phyloP scores from a whole-genome alignment of 1,140 invertebrate genomes.

The Chlorops oryzae region DNA sequence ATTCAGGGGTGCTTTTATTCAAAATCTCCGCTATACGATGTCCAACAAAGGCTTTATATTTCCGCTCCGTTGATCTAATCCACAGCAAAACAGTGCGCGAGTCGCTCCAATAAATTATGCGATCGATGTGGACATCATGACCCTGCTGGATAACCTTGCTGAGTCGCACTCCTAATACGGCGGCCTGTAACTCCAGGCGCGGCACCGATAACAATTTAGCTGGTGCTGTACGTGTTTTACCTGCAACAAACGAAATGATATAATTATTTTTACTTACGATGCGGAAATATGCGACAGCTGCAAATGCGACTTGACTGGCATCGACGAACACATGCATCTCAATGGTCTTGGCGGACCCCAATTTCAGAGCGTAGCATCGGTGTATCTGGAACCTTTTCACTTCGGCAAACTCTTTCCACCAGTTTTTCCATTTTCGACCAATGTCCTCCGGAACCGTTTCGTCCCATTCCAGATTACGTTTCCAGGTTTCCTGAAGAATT shows the following conservation, averaged over 20 bases:
- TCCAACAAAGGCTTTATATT: conserved; percentile 43
- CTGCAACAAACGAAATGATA: conserved; percentile 15
- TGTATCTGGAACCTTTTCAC: conserved; percentile 3
- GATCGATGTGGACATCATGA: conserved; percentile 5
- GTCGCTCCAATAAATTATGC: conserved; percentile 35
- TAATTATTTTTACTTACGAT: not conserved
- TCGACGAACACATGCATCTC: conserved; percentile 27
- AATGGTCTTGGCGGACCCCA: not conserved
- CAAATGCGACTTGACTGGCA: conserved; percentile 30
- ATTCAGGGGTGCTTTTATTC: conserved; percentile 9
- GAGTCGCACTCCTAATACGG: conserved; percentile 23
- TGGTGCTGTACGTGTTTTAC: conserved; percentile 25
- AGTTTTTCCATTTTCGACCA: conserved; percentile 14
- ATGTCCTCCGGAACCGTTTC: conserved; percentile 7
- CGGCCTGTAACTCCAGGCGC: conserved; percentile 28
- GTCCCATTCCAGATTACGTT: conserved; percentile 41
- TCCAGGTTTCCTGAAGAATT: conserved; percentile 43
- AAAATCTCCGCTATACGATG: conserved; percentile 45
- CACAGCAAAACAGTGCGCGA: conserved; percentile 34
- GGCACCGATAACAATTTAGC: conserved; percentile 25
- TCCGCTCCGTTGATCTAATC: conserved; percentile 21
- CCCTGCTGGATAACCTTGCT: not conserved
- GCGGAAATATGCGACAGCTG: too few species aligned
- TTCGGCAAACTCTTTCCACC: conserved; percentile 14
- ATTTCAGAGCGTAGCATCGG: conserved; percentile 3